These are phyloP conservation scores for Gorsachius magnificus DNA, from an alignment of 2,797 vertebrate species.

Conservation along the genomic window DNA sequence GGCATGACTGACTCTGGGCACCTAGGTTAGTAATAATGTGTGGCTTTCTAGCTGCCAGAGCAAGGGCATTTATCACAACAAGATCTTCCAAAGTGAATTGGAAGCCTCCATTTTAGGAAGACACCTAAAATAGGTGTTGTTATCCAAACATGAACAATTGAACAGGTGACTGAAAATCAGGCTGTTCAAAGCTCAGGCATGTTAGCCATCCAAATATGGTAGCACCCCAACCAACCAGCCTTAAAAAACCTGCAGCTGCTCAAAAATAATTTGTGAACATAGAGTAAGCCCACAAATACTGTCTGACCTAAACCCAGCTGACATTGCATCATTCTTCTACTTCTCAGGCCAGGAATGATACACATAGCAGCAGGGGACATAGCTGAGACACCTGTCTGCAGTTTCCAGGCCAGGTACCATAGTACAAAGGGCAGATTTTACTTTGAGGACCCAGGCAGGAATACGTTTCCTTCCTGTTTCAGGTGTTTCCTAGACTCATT, in stretches of 20 bases:
- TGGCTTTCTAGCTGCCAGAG: not conserved
- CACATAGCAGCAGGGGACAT: not conserved
- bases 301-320: not conserved
- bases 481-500: not conserved
- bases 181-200: not conserved
- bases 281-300: not conserved
- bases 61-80: not conserved
- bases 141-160: accelerated
- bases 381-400: not conserved
- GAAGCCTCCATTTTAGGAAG: not conserved
- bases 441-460: not conserved
- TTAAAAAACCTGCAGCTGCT: not conserved
- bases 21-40: not conserved
- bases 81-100: not conserved
- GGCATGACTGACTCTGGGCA: not conserved
- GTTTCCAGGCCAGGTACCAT: not conserved
- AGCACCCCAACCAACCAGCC: not conserved
- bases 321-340: not conserved
- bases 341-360: not conserved
- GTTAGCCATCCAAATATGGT: not conserved
- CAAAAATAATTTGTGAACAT: not conserved
- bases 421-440: not conserved
- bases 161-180: not conserved
- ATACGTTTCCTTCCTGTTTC: not conserved
- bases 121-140: not conserved